Base-by-base conservation (phyloP, 2,888 invertebrate species). In the Amiota minor region DNA sequence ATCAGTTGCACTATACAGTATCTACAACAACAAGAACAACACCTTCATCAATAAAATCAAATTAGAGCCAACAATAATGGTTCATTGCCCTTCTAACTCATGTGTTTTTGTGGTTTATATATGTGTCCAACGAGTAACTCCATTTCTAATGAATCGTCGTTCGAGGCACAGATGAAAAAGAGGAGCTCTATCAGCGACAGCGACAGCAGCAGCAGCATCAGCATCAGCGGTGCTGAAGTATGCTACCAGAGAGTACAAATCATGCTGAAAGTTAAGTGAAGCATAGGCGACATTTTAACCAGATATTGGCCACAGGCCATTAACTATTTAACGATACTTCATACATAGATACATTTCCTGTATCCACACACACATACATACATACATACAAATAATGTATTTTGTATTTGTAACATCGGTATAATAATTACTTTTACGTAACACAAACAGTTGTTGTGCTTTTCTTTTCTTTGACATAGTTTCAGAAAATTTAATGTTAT, bases 11-110 rank as follows among this genome's bases (percentile, higher is more conserved):
- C 35, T 35, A 35, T 35, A 6, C 6, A 35, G 6, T 35, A 35
- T 35, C 35, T 35, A n/a, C 53, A 72, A 35, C 35, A 35, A 35
- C 35, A 35, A 35, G 35, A 35, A 67, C 74, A 76, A 74, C 77
- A 79, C 80, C 81, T 80, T 77, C 76, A 78, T 75, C 81, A 81
- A 79, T 77, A 77, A 80, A 85, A 81, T 78, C 75, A 77, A 80
- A 86, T 79, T 77, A 82, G 81, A 80, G 73, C 71, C 78, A 50
- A 74, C 78, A 50, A 74, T 72, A 76, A 62, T 62, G 72, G 74
- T 47, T 12, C 73, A 73, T 70, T 62, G 55, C 62, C 70, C 53
- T 46, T 11, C 56, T 14, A 16, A 9, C n/a, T 18, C 47, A 18
- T 16, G 65, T 16, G 47, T 49, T 46, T 16, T 16, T 35, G 35